A percentile compares a stretch with the other conserved stretches of the same genome.
phyloP scores from a whole-genome alignment of 2,888 invertebrate species.

The Hypolimnas misippus region DNA sequence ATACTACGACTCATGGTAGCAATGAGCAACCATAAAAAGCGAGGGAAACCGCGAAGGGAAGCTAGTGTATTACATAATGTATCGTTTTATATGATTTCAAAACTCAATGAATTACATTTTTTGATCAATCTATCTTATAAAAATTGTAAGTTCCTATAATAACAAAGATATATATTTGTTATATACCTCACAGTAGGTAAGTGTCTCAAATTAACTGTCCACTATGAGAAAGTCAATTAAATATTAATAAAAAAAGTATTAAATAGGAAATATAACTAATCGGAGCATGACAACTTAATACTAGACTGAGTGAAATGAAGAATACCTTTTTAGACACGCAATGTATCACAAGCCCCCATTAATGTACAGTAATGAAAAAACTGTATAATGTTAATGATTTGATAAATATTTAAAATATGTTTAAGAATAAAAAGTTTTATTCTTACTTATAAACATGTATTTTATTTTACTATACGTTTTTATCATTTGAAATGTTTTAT shows the following conservation, averaged over 20 bases:
- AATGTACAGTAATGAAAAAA: conserved; percentile 20
- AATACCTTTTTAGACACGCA: conserved; percentile 37
- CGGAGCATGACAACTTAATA: conserved; percentile 29
- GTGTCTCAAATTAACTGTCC: conserved; percentile 8
- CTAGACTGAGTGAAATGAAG: conserved; percentile 30
- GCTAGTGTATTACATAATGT: no score
- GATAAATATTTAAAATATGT: background rate
- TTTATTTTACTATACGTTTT: no score
- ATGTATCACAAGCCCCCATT: conserved; percentile 29
- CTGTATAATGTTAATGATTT: background rate
- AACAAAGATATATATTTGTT: background rate
- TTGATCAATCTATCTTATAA: no score
- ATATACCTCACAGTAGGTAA: background rate
- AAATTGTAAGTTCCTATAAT: no score
- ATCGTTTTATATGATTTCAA: no score
- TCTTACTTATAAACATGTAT: no score
- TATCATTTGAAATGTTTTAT: no score
- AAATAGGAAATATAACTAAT: conserved; percentile 3
- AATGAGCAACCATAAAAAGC: no score
- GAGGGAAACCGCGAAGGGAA: no score
- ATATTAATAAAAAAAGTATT: background rate
- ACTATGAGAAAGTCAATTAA: conserved; percentile 4
- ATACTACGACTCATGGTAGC: no score
- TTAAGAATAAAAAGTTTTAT: background rate
- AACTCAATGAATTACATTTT: no score